Conservation (phyloP, 2,113 vertebrate species). For the Silurus asotus region DNA sequence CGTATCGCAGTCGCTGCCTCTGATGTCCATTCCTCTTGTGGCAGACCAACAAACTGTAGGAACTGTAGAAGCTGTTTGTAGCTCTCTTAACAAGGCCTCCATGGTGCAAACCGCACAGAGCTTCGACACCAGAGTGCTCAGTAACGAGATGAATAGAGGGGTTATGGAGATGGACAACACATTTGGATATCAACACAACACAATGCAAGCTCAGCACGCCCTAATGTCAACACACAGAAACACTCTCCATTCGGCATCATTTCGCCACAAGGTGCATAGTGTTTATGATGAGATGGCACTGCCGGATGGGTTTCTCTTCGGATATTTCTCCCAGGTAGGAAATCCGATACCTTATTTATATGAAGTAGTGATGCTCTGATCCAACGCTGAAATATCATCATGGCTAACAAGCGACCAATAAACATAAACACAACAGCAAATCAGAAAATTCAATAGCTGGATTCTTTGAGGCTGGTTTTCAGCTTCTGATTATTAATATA, state of each 20-base stretch:
- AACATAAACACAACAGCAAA: not conserved
- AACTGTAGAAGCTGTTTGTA: not conserved
- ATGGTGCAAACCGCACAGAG: not conserved
- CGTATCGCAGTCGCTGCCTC: conserved; percentile 61
- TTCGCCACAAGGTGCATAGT: not conserved
- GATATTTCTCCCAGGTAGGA: conserved; percentile 71
- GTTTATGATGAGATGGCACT: conserved; percentile 62
- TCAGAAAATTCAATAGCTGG: not conserved
- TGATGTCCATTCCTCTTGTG: conserved; percentile 46
- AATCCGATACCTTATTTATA: not conserved
- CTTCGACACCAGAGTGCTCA: not conserved
- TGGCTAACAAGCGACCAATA: not conserved
- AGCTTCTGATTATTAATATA: not conserved
- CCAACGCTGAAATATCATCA: not conserved
- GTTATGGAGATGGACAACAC: conserved; percentile 41
- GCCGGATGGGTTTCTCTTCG: conserved; percentile 59
- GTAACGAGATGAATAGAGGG: conserved; percentile 18
- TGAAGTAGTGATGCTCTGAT: not conserved
- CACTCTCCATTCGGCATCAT: conserved; percentile 12
- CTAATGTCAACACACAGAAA: not conserved
- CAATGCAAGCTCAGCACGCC: not conserved
- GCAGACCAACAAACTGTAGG: not conserved
- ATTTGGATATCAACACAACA: conserved; percentile 28
- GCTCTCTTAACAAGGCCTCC: not conserved
- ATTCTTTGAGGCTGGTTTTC: not conserved